phyloP scores from a whole-genome alignment of 1,140 invertebrate genomes.

The Drosophila lowei region DNA sequence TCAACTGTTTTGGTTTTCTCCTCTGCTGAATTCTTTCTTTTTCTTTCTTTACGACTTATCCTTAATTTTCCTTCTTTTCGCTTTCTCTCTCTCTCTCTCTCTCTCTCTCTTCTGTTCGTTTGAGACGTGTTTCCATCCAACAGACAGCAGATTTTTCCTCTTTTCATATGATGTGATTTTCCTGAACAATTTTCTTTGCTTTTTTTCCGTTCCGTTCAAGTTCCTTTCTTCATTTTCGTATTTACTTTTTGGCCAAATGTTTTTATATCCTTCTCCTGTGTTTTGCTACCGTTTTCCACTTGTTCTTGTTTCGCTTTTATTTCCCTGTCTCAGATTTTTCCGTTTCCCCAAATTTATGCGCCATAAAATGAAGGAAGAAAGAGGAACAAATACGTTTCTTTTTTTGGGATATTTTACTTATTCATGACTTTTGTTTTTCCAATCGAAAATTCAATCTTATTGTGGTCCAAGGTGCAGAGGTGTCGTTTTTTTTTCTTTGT shows the following conservation, averaged over 20 bases:
- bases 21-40: conserved; percentile 21
- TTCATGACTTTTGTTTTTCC: conserved; percentile 58
- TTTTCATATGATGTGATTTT: conserved; percentile 70
- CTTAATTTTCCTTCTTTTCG: conserved; percentile 66
- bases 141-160: conserved; percentile 74
- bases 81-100: conserved; percentile 2
- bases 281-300: conserved; percentile 34
- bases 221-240: conserved; percentile 31
- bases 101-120: neutral
- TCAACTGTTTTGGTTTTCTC: conserved; percentile 40
- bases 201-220: conserved; percentile 16
- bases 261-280: conserved; percentile 34
- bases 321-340: conserved; percentile 66
- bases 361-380: conserved; percentile 54
- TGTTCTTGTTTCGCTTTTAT: conserved; percentile 51
- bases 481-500: neutral
- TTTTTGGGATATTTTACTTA: conserved; percentile 59
- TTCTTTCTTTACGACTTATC: conserved; percentile 58
- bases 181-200: conserved; percentile 48
- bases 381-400: conserved; percentile 25
- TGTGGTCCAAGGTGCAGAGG: conserved; percentile 7
- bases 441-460: conserved; percentile 39
- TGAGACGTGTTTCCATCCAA: conserved; percentile 62
- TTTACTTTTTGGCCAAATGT: conserved; percentile 47
- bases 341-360: conserved; percentile 67